Evolutionary conservation across 1,140 invertebrate species (phyloP).

Genomic region (Plectus sambesii): DNA sequence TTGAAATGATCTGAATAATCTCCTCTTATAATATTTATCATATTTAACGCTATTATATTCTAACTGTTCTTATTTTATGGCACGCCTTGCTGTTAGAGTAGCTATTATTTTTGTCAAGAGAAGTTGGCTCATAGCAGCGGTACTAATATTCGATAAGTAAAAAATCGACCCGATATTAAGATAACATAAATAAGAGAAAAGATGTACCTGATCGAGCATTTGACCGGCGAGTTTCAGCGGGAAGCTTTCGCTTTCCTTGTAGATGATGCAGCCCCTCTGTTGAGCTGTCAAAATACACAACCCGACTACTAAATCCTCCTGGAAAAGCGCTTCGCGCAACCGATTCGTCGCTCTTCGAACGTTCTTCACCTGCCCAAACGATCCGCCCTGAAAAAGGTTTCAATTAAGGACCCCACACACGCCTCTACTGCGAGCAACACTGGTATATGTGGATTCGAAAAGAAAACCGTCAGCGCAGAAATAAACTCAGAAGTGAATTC

Average conservation of each 20-base stretch:
- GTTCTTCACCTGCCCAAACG: conserved; percentile 89
- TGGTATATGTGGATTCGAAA: too few relatives aligned
- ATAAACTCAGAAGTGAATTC: too few relatives aligned
- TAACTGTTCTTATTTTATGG: too few relatives aligned
- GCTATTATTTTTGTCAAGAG: too few relatives aligned
- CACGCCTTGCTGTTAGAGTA: too few relatives aligned
- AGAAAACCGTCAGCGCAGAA: too few relatives aligned
- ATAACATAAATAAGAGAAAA: background rate
- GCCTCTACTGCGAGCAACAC: too few relatives aligned
- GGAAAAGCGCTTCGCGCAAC: conserved; percentile 83
- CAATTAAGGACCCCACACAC: too few relatives aligned
- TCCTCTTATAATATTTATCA: too few relatives aligned
- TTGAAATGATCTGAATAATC: conserved; percentile 6
- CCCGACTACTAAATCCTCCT: conserved; percentile 79
- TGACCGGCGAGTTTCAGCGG: conserved; percentile 68
- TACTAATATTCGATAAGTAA: conserved; percentile 2
- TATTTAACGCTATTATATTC: too few relatives aligned
- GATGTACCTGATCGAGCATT: conserved; percentile 53
- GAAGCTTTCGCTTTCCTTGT: conserved; percentile 67
- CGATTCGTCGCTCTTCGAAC: conserved; percentile 87
- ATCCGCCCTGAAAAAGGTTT: conserved; percentile 63
- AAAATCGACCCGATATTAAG: conserved; percentile 4
- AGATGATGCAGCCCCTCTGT: conserved; percentile 83
- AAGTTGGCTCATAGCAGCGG: too few relatives aligned
- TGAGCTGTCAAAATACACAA: conserved; percentile 90